phyloP scores from a whole-genome alignment of 2,113 vertebrate species.

The Prunella himalayana region DNA sequence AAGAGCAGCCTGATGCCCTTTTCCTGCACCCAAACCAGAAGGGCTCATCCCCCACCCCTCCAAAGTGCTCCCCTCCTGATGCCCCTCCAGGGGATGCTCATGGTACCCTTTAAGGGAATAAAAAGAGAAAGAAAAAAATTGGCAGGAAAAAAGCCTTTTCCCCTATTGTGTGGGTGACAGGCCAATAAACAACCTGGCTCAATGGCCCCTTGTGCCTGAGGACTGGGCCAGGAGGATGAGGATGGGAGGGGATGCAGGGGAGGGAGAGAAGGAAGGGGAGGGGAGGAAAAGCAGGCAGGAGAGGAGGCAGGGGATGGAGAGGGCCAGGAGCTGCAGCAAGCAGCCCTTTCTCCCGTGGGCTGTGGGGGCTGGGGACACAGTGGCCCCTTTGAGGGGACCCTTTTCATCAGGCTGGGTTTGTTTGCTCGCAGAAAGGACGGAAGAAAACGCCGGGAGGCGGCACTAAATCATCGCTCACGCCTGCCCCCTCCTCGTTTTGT shows the following conservation, averaged over 20 bases:
- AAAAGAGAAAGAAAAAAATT: background rate
- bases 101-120: background rate
- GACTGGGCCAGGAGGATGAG: background rate
- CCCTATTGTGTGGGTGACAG: background rate
- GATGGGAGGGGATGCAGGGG: background rate
- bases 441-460: slow-evolving; percentile 14
- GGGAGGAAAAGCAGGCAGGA: background rate
- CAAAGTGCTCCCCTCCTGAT: background rate
- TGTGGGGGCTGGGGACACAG: background rate
- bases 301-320: background rate
- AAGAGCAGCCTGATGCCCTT: background rate
- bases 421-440: background rate
- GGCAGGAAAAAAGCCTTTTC: background rate
- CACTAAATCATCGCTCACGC: slow-evolving; percentile 8
- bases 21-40: background rate
- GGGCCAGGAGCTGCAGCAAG: background rate
- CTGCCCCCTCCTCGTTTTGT: background rate
- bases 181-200: background rate
- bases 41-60: background rate
- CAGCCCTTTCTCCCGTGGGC: background rate
- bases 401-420: background rate
- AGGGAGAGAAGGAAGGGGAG: background rate
- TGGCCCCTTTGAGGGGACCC: background rate
- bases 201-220: background rate
- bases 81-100: background rate